phyloP scores from a whole-genome alignment of 2,888 invertebrate species.

The Leucozona laternaria region DNA sequence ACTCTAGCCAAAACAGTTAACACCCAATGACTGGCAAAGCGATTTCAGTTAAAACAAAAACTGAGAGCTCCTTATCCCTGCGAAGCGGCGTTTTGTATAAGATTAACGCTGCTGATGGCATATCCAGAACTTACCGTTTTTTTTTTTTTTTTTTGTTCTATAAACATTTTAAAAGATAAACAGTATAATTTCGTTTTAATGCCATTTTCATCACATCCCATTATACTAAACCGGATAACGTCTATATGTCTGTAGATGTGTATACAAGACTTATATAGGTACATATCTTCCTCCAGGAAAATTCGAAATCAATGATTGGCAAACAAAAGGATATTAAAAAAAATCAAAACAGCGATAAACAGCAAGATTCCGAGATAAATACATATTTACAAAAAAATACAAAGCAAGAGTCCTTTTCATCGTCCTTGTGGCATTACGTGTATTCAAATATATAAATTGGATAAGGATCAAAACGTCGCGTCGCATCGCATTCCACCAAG shows the following conservation, averaged over 20 bases:
- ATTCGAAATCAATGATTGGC: slow-evolving; percentile 59
- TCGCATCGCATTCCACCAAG: slow-evolving; percentile 36
- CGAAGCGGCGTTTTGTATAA: neutral
- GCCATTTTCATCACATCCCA: slow-evolving; percentile 53
- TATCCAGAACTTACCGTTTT: slow-evolving; percentile 54
- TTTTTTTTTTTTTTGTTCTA: neutral
- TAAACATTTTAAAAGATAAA: slow-evolving; percentile 66
- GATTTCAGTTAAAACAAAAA: slow-evolving; percentile 35
- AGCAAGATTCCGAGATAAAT: slow-evolving; percentile 9
- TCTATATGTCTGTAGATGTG: neutral
- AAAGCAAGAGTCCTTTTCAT: neutral
- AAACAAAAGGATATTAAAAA: slow-evolving; percentile 62
- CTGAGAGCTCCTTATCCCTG: slow-evolving; percentile 21
- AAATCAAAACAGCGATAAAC: slow-evolving; percentile 56
- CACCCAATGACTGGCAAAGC: slow-evolving; percentile 45
- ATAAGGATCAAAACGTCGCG: slow-evolving; percentile 45
- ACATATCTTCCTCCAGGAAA: slow-evolving; percentile 2
- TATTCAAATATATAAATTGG: slow-evolving; percentile 54
- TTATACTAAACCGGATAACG: slow-evolving; percentile 9
- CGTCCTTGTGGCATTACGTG: slow-evolving; percentile 23
- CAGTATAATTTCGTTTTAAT: slow-evolving; percentile 58
- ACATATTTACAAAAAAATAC: neutral
- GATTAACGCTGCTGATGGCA: neutral
- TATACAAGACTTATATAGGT: neutral
- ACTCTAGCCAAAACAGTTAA: slow-evolving; percentile 55